These are phyloP conservation scores for Eospalax fontanierii DNA, from an alignment of 2,797 vertebrate species.

Conservation along the genomic window DNA sequence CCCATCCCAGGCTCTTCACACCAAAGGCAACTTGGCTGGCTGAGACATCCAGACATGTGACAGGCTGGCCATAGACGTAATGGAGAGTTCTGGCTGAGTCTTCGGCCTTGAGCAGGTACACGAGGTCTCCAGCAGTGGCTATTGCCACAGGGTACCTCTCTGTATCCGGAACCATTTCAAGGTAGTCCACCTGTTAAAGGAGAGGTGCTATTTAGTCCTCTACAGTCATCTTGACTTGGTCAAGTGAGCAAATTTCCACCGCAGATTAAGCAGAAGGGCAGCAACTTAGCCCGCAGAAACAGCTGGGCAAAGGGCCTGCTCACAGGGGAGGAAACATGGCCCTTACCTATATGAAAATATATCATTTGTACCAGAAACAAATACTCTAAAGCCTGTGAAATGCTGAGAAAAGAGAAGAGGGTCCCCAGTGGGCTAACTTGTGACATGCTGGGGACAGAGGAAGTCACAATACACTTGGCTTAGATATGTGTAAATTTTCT, in stretches of 20 bases:
- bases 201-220: slow-evolving; percentile 74
- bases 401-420: background rate
- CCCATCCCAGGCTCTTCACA: slow-evolving; percentile 95
- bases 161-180: slow-evolving; percentile 91
- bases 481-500: background rate
- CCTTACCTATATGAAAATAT: slow-evolving; percentile 36
- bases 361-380: background rate
- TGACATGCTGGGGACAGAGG: background rate
- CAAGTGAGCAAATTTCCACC: background rate
- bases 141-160: slow-evolving; percentile 88
- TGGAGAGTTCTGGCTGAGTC: slow-evolving; percentile 92
- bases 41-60: slow-evolving; percentile 95
- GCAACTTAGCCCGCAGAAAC: background rate
- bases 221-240: slow-evolving; percentile 1
- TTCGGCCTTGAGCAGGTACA: slow-evolving; percentile 93
- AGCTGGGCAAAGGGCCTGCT: background rate
- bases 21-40: slow-evolving; percentile 93
- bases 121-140: slow-evolving; percentile 93
- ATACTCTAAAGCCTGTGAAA: no score
- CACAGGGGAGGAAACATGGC: background rate
- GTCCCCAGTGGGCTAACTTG: fast-evolving
- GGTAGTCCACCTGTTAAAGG: slow-evolving; percentile 90
- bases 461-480: fast-evolving
- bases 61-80: slow-evolving; percentile 95
- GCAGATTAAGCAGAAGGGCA: background rate